Percentiles rank a stretch among this genome's conserved stretches.
Conservation (phyloP, 1,140 invertebrate species). For the Bombus polaris region DNA sequence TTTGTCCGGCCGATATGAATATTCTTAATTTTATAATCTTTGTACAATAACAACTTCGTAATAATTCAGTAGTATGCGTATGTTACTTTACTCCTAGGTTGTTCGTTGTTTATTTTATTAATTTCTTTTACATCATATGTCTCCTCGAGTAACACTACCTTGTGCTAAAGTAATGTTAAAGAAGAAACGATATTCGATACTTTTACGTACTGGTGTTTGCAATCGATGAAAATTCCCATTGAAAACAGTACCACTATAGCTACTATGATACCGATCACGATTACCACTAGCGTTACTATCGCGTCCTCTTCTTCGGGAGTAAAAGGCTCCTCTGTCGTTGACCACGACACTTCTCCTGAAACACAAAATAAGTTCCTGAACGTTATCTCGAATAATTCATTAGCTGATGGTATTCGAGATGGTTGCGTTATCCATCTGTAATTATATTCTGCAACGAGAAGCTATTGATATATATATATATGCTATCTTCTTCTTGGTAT, state of each 20-base stretch:
- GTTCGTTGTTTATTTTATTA: background rate
- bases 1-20: no score
- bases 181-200: no score
- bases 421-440: background rate
- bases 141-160: background rate
- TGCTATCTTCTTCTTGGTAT: background rate
- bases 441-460: background rate
- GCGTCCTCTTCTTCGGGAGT: conserved; percentile 76
- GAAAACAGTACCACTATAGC: conserved; percentile 84
- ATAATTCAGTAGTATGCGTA: no score
- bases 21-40: no score
- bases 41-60: no score
- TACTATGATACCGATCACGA: conserved; percentile 83
- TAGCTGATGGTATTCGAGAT: background rate
- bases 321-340: conserved; percentile 67
- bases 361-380: background rate
- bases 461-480: no score
- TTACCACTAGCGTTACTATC: conserved; percentile 82
- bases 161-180: background rate
- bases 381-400: background rate
- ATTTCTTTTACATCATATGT: no score
- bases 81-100: no score
- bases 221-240: conserved; percentile 85
- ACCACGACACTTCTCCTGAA: conserved; percentile 58
- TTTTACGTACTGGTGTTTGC: conserved; percentile 81